Evolutionary conservation across 2,888 invertebrate species (phyloP).

Genomic region (Papilio demoleus): DNA sequence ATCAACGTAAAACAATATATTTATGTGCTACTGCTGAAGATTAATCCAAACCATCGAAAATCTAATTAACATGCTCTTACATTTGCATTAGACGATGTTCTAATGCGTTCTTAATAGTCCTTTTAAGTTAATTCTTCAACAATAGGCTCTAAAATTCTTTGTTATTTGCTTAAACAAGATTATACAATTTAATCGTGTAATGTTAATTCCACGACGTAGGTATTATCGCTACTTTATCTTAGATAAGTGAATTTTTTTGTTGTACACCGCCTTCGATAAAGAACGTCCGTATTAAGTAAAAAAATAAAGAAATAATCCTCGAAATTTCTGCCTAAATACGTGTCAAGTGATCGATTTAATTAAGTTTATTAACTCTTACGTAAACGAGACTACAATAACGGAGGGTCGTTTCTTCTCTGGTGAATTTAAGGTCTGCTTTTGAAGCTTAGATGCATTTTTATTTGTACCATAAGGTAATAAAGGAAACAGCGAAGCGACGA

Average conservation of each 20-base stretch:
- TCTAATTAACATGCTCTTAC: too few species aligned
- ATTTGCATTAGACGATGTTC: background rate
- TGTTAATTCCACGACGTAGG: constrained; percentile 15
- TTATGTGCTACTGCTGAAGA: too few species aligned
- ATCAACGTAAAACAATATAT: too few species aligned
- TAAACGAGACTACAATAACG: too few species aligned
- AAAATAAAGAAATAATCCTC: background rate
- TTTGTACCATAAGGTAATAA: too few species aligned
- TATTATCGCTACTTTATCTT: constrained; percentile 19
- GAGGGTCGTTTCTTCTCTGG: too few species aligned
- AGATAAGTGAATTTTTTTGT: constrained; percentile 37
- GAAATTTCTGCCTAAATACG: constrained; percentile 3
- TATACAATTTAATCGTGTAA: background rate
- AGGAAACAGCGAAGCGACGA: too few species aligned
- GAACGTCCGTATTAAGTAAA: background rate
- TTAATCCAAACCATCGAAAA: background rate
- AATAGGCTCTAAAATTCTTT: constrained; percentile 19
- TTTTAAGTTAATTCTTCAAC: background rate
- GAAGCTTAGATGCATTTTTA: too few species aligned
- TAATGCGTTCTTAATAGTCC: background rate
- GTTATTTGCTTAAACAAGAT: background rate
- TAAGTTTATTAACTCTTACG: too few species aligned
- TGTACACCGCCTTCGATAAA: constrained; percentile 23
- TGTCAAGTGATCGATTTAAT: background rate
- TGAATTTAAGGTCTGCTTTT: too few species aligned